A percentile compares a stretch with the other conserved stretches of the same genome.
These are phyloP conservation scores for Daktulosphaira vitifoliae DNA, from an alignment of 1,140 invertebrate genomes.

Conservation along the genomic window DNA sequence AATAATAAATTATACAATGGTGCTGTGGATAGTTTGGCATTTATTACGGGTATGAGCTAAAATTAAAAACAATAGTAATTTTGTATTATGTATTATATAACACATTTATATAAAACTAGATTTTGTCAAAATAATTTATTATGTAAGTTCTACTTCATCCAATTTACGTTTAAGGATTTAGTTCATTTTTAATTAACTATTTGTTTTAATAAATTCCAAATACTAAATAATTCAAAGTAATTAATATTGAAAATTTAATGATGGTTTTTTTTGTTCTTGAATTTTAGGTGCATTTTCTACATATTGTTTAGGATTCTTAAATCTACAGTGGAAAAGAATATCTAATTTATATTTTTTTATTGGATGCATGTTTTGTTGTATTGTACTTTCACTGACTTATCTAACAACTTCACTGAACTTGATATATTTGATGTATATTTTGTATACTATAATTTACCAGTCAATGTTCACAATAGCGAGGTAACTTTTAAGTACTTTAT, in stretches of 20 bases:
- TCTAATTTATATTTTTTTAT: neutral
- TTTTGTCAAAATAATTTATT: neutral
- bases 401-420: neutral
- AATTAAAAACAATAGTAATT: neutral
- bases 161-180: neutral
- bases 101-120: neutral
- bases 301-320: neutral
- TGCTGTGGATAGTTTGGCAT: conserved; percentile 5
- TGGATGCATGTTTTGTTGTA: neutral
- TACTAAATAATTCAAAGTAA: neutral
- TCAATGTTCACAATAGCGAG: neutral
- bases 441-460: neutral
- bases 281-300: conserved; percentile 1
- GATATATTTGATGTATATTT: conserved; percentile 3
- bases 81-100: neutral
- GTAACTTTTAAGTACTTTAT: neutral
- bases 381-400: neutral
- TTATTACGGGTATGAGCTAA: conserved; percentile 10
- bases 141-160: neutral
- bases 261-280: neutral
- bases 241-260: neutral
- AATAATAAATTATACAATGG: conserved; percentile 26
- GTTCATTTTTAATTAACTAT: neutral
- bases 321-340: neutral
- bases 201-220: neutral